Conservation (phyloP, 2,797 vertebrate genomes). For the Arnoldichthys spilopterus region DNA sequence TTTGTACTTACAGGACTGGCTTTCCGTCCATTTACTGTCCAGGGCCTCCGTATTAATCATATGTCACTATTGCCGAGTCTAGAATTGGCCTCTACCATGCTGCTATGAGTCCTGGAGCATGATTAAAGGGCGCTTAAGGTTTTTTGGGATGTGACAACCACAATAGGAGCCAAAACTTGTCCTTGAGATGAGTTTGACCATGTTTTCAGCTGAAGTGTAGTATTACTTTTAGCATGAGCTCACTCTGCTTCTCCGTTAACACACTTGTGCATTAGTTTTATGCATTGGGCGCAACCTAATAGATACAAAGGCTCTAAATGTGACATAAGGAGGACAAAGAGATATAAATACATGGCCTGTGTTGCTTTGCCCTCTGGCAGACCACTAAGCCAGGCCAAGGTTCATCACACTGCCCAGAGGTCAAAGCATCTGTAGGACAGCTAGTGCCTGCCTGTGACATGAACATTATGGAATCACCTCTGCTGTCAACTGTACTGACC, state of each 20-base stretch:
- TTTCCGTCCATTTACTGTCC: constrained; percentile 50
- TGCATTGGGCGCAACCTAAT: background rate
- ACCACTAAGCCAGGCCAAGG: background rate
- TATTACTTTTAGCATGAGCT: background rate
- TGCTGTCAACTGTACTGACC: constrained; percentile 21
- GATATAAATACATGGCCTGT: constrained; percentile 17
- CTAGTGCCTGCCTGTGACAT: background rate
- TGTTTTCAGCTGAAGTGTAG: background rate
- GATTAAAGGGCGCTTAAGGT: constrained; percentile 18
- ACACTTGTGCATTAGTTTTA: background rate
- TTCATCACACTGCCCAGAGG: background rate
- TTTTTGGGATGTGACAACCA: background rate
- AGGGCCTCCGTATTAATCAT: constrained; percentile 49
- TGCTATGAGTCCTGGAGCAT: constrained; percentile 10
- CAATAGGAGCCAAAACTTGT: background rate
- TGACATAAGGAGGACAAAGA: background rate
- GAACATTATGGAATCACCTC: constrained; percentile 14
- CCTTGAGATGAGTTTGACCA: constrained; percentile 9
- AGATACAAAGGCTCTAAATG: constrained; percentile 10
- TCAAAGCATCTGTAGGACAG: constrained; percentile 2
- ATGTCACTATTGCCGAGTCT: constrained; percentile 27
- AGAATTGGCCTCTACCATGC: constrained; percentile 25
- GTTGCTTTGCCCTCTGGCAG: constrained; percentile 9
- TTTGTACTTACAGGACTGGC: constrained; percentile 44
- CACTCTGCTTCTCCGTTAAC: background rate